phyloP scores from a whole-genome alignment of 2,888 invertebrate genomes.

The Drosophila meridionalis region DNA sequence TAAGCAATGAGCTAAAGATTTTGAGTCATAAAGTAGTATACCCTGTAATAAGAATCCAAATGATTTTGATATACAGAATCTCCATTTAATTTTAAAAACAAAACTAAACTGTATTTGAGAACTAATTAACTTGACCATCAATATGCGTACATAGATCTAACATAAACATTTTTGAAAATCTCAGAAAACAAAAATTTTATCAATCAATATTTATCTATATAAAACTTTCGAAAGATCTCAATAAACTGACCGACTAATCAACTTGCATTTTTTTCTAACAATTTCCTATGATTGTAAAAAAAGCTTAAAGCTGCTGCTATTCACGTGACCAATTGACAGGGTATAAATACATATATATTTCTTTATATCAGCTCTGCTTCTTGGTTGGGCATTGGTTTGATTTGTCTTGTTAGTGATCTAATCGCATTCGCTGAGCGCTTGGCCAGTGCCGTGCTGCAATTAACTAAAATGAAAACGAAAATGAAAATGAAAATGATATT shows the following conservation, averaged over 20 bases:
- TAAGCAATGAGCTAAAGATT: too few relatives aligned
- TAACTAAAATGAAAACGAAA: slow-evolving; percentile 66
- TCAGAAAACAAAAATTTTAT: too few relatives aligned
- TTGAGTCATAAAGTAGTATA: too few relatives aligned
- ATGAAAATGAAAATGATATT: slow-evolving; percentile 27
- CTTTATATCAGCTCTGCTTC: background rate
- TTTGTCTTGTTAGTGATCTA: slow-evolving; percentile 42
- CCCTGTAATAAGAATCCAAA: too few relatives aligned
- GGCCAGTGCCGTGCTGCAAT: slow-evolving; percentile 48
- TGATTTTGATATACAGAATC: too few relatives aligned
- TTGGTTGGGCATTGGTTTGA: slow-evolving; percentile 5
- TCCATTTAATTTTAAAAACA: too few relatives aligned
- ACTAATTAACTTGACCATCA: too few relatives aligned
- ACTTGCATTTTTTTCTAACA: too few relatives aligned
- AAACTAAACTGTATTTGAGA: too few relatives aligned
- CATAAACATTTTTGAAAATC: too few relatives aligned
- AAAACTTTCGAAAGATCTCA: background rate
- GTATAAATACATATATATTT: slow-evolving; percentile 22
- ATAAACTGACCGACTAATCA: background rate
- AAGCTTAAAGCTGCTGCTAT: background rate
- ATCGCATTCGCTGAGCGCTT: slow-evolving; percentile 36
- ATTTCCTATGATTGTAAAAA: background rate
- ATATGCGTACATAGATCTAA: too few relatives aligned
- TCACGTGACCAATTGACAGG: background rate
- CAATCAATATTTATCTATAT: too few relatives aligned